Percentiles rank a stretch among this genome's conserved stretches.
Conservation (phyloP, 1,140 invertebrate species). For the Condylostylus longicornis region DNA sequence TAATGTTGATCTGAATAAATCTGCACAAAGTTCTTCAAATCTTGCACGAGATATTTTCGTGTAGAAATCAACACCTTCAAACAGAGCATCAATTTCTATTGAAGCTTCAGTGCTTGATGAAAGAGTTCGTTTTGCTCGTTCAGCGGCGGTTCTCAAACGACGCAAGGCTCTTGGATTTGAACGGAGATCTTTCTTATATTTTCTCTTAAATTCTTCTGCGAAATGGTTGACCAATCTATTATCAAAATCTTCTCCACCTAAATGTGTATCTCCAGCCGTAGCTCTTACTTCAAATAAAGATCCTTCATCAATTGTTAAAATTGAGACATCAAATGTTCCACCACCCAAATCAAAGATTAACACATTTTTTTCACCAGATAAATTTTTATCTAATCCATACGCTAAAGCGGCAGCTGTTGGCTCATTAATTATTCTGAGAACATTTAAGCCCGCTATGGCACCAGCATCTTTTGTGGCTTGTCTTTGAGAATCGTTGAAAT, state of each 20-base stretch:
- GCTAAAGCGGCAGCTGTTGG: conserved; percentile 57
- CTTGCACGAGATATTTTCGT: conserved; percentile 64
- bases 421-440: conserved; percentile 56
- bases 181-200: conserved; percentile 62
- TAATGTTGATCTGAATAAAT: conserved; percentile 54
- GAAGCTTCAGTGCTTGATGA: conserved; percentile 49
- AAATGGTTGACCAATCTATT: conserved; percentile 65
- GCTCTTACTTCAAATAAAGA: conserved; percentile 60
- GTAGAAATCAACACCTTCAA: conserved; percentile 67
- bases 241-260: conserved; percentile 59
- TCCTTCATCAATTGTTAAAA: conserved; percentile 72
- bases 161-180: conserved; percentile 58
- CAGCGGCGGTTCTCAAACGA: conserved; percentile 55
- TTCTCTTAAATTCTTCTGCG: conserved; percentile 60
- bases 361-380: conserved; percentile 56
- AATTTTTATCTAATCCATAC: conserved; percentile 60
- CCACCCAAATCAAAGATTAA: conserved; percentile 59
- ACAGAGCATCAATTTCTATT: conserved; percentile 54
- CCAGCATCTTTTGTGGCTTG: conserved; percentile 52
- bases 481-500: conserved; percentile 49
- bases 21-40: conserved; percentile 73
- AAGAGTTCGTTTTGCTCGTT: conserved; percentile 48
- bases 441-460: conserved; percentile 48
- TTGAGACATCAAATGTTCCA: conserved; percentile 71
- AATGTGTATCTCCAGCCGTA: conserved; percentile 56